A percentile compares a stretch with the other conserved stretches of the same genome.
Conservation (phyloP, 2,888 invertebrate genomes). For the Meliscaeva auricollis region DNA sequence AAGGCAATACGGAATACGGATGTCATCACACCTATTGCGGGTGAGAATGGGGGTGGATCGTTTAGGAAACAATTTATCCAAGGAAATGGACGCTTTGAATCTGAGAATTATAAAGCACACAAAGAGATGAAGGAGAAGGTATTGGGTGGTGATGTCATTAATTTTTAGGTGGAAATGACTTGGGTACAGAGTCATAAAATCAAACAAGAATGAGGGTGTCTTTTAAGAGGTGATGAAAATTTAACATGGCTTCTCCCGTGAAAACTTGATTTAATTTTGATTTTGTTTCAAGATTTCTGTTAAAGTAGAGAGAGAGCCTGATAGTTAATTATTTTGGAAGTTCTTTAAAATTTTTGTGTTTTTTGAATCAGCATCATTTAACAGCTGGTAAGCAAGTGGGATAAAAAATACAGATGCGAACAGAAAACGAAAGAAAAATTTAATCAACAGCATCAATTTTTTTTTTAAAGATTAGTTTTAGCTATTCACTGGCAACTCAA, state of each 20-base stretch:
- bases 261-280: no score
- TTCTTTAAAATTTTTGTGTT: no score
- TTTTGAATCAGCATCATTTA: no score
- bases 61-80: constrained; percentile 69
- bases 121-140: background rate
- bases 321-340: no score
- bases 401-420: no score
- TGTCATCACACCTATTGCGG: constrained; percentile 65
- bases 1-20: constrained; percentile 28
- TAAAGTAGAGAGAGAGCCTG: no score
- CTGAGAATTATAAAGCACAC: background rate
- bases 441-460: no score
- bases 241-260: constrained; percentile 46
- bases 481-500: no score
- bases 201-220: background rate
- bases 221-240: constrained; percentile 49
- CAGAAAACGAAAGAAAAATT: no score
- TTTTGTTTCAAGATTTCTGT: no score
- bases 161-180: constrained; percentile 42
- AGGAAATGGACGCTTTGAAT: constrained; percentile 14
- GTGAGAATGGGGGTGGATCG: constrained; percentile 55
- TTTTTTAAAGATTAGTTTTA: no score
- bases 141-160: constrained; percentile 46
- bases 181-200: constrained; percentile 57
- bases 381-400: no score